phyloP scores from a whole-genome alignment of 2,797 vertebrate genomes.

The Notolepis coatsorum region DNA sequence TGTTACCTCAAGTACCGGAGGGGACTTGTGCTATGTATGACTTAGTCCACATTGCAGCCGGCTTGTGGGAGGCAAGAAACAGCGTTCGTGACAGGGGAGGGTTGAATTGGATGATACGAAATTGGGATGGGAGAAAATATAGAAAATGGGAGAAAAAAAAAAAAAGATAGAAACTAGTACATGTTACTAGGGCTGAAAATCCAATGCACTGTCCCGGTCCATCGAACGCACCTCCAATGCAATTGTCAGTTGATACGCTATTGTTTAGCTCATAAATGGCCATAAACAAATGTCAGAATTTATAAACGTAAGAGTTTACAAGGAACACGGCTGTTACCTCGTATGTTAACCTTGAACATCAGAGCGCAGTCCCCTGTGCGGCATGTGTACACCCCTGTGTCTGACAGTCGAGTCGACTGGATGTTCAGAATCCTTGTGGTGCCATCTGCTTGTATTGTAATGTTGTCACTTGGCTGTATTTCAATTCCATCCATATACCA shows the following conservation, averaged over 20 bases:
- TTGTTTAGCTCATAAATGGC: background rate
- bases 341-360: constrained; percentile 88
- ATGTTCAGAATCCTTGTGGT: constrained; percentile 77
- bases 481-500: constrained; percentile 90
- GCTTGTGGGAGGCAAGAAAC: too few relatives aligned
- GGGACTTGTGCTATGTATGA: too few relatives aligned
- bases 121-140: too few relatives aligned
- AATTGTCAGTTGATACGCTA: background rate
- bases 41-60: too few relatives aligned
- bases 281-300: background rate
- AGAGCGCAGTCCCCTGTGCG: constrained; percentile 79
- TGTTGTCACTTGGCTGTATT: constrained; percentile 65
- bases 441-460: constrained; percentile 76
- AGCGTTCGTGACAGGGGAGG: too few relatives aligned
- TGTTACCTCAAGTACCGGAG: too few relatives aligned
- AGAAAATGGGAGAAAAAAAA: too few relatives aligned
- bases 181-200: too few relatives aligned
- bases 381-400: constrained; percentile 86
- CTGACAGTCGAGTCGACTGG: constrained; percentile 63
- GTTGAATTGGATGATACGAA: too few relatives aligned
- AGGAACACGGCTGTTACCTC: constrained; percentile 72
- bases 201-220: too few relatives aligned
- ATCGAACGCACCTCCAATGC: too few relatives aligned
- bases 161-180: too few relatives aligned
- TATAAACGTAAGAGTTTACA: background rate